These are phyloP conservation scores for Spisula subtruncata DNA, from an alignment of 2,888 invertebrate genomes.

Conservation along the genomic window DNA sequence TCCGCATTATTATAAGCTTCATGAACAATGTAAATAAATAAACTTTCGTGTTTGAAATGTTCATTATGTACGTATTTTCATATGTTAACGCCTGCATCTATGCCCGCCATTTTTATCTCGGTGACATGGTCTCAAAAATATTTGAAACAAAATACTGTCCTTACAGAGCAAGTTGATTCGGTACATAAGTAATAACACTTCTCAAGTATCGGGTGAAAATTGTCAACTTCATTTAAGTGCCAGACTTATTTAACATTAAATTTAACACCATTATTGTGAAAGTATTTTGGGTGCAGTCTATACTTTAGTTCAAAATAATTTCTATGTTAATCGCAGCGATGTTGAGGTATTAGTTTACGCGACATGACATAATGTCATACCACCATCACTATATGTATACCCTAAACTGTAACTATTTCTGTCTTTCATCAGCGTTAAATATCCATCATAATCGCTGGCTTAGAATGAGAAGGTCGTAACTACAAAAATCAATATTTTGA, in stretches of 20 bases:
- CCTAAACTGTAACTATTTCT: too few species aligned
- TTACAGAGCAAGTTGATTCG: background rate
- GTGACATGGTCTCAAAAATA: background rate
- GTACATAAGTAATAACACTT: constrained; percentile 10
- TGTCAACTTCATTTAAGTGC: constrained; percentile 28
- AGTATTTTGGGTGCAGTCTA: background rate
- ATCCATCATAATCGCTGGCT: too few species aligned
- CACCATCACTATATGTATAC: too few species aligned
- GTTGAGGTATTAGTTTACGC: background rate
- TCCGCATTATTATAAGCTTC: background rate
- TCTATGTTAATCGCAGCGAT: background rate
- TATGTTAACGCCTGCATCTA: background rate
- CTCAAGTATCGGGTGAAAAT: background rate
- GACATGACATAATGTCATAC: background rate
- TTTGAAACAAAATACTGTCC: constrained; percentile 19
- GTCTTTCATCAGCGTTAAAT: too few species aligned
- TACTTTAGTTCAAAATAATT: background rate
- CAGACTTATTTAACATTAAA: constrained; percentile 12
- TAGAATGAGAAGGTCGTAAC: too few species aligned
- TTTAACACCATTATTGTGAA: background rate
- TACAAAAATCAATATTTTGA: too few species aligned
- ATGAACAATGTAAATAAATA: constrained; percentile 20
- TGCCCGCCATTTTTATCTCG: background rate
- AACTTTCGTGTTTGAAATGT: background rate
- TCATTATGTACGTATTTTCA: background rate